Conservation (phyloP, 2,888 invertebrate genomes). For the Homarus gammarus region DNA sequence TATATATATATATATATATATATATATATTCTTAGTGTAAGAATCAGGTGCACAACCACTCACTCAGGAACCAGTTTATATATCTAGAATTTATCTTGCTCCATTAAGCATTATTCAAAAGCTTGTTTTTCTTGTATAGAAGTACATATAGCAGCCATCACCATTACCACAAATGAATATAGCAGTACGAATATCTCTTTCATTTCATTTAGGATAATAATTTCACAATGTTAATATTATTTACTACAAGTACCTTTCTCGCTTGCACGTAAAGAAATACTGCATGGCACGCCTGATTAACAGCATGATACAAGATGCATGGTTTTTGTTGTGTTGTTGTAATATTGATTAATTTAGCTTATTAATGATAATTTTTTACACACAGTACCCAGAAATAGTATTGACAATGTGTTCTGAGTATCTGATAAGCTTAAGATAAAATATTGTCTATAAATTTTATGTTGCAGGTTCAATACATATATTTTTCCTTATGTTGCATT, state of each 20-base stretch:
- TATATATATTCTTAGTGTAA: constrained; percentile 6
- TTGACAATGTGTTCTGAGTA: too few species aligned
- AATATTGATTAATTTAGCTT: background rate
- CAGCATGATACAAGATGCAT: constrained; percentile 21
- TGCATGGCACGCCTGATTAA: constrained; percentile 14
- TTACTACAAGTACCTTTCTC: background rate
- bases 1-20: constrained; percentile 4
- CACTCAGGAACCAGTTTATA: background rate
- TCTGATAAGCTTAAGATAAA: too few species aligned
- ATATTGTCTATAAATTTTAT: too few species aligned
- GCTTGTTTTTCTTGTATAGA: constrained; percentile 16
- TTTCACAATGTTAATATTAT: background rate
- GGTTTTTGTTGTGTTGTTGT: background rate
- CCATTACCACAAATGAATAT: background rate
- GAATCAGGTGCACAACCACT: constrained; percentile 3
- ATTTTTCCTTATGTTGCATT: too few species aligned
- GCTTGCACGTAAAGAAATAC: background rate
- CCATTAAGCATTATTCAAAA: background rate
- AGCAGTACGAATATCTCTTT: background rate
- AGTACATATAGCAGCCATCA: constrained; percentile 17
- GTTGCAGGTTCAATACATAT: too few species aligned
- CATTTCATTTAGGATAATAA: background rate
- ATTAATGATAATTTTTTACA: background rate
- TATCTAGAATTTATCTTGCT: background rate
- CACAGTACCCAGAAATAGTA: too few species aligned